These are phyloP conservation scores for Machimus atricapillus DNA, from an alignment of 2,888 invertebrate species.

Conservation along the genomic window DNA sequence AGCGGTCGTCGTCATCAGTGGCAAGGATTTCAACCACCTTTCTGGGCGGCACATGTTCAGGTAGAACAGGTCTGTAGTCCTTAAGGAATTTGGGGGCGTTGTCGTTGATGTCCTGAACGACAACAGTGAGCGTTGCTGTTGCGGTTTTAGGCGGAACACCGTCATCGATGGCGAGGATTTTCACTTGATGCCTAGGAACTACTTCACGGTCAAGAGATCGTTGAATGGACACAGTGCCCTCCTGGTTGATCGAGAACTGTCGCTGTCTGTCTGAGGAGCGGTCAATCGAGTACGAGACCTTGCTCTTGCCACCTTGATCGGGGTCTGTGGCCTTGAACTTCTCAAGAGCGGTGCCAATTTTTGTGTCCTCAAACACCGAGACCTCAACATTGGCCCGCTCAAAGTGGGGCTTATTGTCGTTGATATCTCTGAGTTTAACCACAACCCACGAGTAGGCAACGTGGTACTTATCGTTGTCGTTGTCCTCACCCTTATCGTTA, in stretches of 20 bases:
- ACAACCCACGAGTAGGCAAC: constrained; percentile 96
- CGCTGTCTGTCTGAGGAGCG: constrained; percentile 90
- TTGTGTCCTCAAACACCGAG: constrained; percentile 89
- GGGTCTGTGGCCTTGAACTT: constrained; percentile 95
- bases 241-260: constrained; percentile 93
- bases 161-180: constrained; percentile 94
- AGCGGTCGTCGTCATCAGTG: constrained; percentile 92
- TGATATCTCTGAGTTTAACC: constrained; percentile 90
- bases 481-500: constrained; percentile 93
- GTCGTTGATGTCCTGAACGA: constrained; percentile 94
- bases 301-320: constrained; percentile 93
- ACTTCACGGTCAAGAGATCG: constrained; percentile 92
- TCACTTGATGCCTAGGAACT: constrained; percentile 93
- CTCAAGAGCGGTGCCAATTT: constrained; percentile 88
- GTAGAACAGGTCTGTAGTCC: constrained; percentile 90
- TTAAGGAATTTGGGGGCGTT: constrained; percentile 93
- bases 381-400: constrained; percentile 93
- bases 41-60: constrained; percentile 90
- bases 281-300: constrained; percentile 90
- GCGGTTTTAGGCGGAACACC: constrained; percentile 93
- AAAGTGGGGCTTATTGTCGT: constrained; percentile 96
- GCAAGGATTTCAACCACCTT: constrained; percentile 93
- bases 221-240: constrained; percentile 94
- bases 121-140: constrained; percentile 91
- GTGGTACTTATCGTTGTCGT: constrained; percentile 96